Conservation (phyloP, 2,888 invertebrate species). For the Eurois occulta region DNA sequence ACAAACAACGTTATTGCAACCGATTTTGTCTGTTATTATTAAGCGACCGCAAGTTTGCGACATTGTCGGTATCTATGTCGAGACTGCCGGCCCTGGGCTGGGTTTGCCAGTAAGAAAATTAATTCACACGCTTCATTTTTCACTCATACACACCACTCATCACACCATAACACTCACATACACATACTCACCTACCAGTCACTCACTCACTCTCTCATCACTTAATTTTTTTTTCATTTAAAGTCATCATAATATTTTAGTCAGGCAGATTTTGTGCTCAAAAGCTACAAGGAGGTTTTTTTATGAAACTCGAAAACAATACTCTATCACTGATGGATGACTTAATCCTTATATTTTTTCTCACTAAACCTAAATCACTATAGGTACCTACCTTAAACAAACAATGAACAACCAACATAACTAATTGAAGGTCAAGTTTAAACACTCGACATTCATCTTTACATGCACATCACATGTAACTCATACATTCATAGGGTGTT, state of each 20-base stretch:
- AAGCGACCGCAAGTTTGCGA: no score
- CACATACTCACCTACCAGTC: no score
- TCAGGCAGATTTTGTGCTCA: neutral
- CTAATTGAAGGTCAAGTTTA: conserved; percentile 59
- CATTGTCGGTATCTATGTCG: no score
- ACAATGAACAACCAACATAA: conserved; percentile 41
- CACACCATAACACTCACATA: no score
- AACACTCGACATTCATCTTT: conserved; percentile 33
- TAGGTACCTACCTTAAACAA: conserved; percentile 28
- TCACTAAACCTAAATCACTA: conserved; percentile 3
- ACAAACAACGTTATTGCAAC: no score
- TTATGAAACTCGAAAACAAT: neutral
- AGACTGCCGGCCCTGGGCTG: no score
- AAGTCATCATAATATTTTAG: neutral
- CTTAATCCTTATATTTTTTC: conserved; percentile 8
- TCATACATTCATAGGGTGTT: conserved; percentile 4
- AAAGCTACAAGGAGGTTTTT: neutral
- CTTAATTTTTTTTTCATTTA: no score
- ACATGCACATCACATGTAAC: conserved; percentile 24
- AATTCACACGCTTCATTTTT: neutral
- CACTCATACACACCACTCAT: no score
- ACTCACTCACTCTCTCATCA: no score
- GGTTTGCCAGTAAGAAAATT: neutral
- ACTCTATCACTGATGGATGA: conserved; percentile 12
- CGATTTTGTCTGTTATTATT: no score